These are phyloP conservation scores for Peromyscus maniculatus DNA, from an alignment of 2,113 vertebrate genomes.

Conservation along the genomic window DNA sequence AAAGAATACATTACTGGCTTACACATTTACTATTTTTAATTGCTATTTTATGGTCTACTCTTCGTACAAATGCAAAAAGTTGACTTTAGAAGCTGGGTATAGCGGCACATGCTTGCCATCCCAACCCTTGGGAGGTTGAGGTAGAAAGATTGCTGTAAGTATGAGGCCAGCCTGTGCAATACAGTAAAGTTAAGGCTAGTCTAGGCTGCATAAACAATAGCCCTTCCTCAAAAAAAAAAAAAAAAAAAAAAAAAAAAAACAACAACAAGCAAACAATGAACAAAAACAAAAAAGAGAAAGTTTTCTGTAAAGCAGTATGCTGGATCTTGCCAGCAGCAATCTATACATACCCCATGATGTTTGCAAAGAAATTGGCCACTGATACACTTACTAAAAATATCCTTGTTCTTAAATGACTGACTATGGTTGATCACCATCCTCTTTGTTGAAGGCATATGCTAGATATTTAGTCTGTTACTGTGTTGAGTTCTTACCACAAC, in stretches of 20 bases:
- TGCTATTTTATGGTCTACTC: not conserved
- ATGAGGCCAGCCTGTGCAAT: too few species aligned
- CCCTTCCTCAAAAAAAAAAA: not conserved
- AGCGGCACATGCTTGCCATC: too few species aligned
- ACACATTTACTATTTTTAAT: not conserved
- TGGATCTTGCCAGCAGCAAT: not conserved
- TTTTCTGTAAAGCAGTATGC: not conserved
- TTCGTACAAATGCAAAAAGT: too few species aligned
- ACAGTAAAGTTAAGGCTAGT: not conserved
- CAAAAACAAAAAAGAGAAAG: not conserved
- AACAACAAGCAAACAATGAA: not conserved
- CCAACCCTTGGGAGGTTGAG: too few species aligned
- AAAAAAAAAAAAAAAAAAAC: too few species aligned
- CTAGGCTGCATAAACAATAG: not conserved
- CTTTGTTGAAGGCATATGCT: not conserved
- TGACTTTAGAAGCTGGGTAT: too few species aligned
- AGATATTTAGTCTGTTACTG: not conserved
- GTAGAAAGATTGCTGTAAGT: too few species aligned
- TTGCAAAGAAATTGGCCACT: not conserved
- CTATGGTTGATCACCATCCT: not conserved
- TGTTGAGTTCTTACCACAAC: not conserved
- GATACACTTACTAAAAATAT: not conserved
- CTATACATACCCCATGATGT: not conserved
- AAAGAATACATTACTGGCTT: not conserved
- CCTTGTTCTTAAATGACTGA: not conserved